phyloP scores from a whole-genome alignment of 2,113 vertebrate genomes.

The Arizona elegans region DNA sequence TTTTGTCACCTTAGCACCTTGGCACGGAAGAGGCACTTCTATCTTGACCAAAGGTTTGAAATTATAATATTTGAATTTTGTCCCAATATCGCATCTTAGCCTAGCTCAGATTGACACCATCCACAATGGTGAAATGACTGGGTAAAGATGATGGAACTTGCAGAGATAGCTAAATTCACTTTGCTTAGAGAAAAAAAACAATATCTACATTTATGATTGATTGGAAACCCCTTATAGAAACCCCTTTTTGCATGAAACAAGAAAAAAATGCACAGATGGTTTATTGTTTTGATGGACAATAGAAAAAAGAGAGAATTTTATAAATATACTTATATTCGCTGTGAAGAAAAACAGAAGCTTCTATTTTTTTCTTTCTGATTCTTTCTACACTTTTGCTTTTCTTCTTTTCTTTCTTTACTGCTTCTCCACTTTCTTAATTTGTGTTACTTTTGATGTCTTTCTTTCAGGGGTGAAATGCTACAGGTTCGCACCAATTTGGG shows the following conservation, averaged over 20 bases:
- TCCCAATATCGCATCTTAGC: no score
- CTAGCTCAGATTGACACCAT: neutral
- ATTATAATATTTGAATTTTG: no score
- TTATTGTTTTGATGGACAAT: neutral
- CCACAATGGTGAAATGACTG: neutral
- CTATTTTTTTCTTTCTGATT: neutral
- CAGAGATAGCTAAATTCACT: neutral
- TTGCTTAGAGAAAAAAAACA: neutral
- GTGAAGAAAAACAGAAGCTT: neutral
- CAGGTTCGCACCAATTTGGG: no score
- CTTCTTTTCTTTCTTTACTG: neutral
- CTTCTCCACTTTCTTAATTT: neutral
- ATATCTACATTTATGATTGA: neutral
- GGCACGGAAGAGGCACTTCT: no score
- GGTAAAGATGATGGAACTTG: neutral
- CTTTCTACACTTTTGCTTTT: neutral
- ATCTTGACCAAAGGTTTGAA: no score
- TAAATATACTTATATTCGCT: neutral
- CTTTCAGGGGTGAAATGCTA: no score
- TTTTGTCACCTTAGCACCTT: no score
- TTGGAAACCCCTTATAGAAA: neutral
- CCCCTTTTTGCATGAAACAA: neutral
- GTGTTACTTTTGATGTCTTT: neutral
- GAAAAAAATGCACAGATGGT: neutral
- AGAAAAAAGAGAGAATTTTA: neutral